Base-by-base conservation (phyloP, 2,797 vertebrate genomes). In the Gymnopithys bicolor region DNA sequence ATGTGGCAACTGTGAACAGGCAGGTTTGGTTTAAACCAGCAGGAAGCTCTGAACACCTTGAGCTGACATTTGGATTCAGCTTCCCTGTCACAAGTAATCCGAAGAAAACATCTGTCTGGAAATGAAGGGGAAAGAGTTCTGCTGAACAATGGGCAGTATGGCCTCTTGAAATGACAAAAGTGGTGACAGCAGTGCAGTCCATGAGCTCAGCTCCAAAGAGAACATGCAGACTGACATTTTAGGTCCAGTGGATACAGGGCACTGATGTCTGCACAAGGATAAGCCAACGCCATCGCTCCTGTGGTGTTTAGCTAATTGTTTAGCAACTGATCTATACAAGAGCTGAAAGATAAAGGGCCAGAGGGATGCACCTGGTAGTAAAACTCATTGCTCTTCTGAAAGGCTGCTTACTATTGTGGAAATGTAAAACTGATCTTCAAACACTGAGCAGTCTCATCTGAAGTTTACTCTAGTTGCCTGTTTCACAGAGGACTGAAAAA, bases 191-290 rank as follows among this genome's bases (percentile, higher is more conserved):
- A 10, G 19, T 8, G 15, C 28, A 52, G 27, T 10, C 32, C 4
- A 1, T 10, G 39, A 74, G 14, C 21, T 5, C 5, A 22, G 22
- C 24, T 56, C 17, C 39, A 27, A 81, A 30, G 32, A 1, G 3
- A 58, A 33, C 5, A 25, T 0, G 0, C 3, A 19, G 35, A 27
- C 32, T 69, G 58, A 51, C 12, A n/a, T 56, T 76, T 91, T 62
- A 58, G 53, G 25, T 45, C 23, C 4, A 1, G 11, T 0, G 3
- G 55, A n/a, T 0, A 2, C 28, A 8, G 13, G 69, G 11, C 25
- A 25, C 25, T 33, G 39, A 6, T 70, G 15, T 9, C 39, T 37
- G 53, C 10, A 11, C 30, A 41, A 52, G 23, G 21, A 78, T 74
- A 60, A 70, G 23, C 7, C n/a, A 45, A 33, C 1, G 2, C 7